A percentile compares a stretch with the other conserved stretches of the same genome.
These are phyloP conservation scores for Furnarius figulus DNA, from an alignment of 2,113 vertebrate species.

Conservation along the genomic window DNA sequence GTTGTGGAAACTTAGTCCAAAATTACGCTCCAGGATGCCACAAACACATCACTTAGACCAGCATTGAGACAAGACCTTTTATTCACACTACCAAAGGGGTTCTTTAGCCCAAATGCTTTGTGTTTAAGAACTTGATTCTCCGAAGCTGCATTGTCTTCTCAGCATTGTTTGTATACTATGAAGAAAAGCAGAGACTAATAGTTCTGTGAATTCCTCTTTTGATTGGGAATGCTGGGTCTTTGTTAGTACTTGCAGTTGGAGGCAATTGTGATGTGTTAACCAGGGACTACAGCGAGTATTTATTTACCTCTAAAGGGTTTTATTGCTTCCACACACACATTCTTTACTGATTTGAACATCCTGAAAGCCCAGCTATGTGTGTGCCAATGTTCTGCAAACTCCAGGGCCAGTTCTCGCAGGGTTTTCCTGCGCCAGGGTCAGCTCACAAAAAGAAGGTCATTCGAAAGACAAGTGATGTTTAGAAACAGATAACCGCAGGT, in stretches of 20 bases:
- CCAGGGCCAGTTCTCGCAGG: background rate
- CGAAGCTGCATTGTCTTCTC: background rate
- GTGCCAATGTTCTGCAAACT: background rate
- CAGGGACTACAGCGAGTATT: background rate
- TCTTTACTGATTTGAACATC: constrained; percentile 36
- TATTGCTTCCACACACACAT: constrained; percentile 49
- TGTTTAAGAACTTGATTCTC: background rate
- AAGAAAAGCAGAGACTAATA: background rate
- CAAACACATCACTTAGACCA: fast-evolving
- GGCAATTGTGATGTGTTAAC: background rate
- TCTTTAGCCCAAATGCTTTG: background rate
- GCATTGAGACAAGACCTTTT: background rate
- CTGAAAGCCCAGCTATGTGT: background rate
- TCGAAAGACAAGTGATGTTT: constrained; percentile 43
- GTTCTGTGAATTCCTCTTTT: background rate
- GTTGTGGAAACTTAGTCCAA: background rate
- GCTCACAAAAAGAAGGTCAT: constrained; percentile 41
- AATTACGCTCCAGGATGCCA: background rate
- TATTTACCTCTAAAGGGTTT: constrained; percentile 50
- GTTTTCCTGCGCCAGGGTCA: constrained; percentile 32
- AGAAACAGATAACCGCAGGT: constrained; percentile 47
- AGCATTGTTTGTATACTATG: background rate
- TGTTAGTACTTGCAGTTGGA: background rate
- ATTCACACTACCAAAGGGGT: background rate
- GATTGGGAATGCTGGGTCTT: background rate